Evolutionary conservation across 2,888 invertebrate genomes (phyloP).

Genomic region (Erebia epiphron): DNA sequence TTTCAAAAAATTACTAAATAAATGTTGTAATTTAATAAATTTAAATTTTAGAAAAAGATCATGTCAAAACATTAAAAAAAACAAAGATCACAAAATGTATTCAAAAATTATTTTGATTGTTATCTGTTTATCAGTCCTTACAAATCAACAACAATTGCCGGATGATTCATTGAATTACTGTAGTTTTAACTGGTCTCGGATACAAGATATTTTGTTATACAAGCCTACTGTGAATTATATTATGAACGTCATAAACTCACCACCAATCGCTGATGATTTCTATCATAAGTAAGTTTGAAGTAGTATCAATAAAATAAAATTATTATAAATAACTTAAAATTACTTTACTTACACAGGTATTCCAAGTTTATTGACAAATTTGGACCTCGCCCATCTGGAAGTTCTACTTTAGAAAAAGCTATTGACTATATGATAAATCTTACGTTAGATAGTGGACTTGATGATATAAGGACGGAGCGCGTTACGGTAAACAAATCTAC

Average conservation of each 20-base stretch:
- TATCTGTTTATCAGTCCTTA: neutral
- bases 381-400: constrained; percentile 85
- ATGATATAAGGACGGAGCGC: constrained; percentile 87
- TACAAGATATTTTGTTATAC: constrained; percentile 1
- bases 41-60: neutral
- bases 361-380: constrained; percentile 79
- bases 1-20: too few species aligned
- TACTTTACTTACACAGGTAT: constrained; percentile 55
- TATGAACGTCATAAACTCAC: constrained; percentile 11
- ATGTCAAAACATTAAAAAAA: neutral
- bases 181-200: neutral
- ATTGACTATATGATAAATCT: constrained; percentile 85
- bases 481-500: constrained; percentile 65
- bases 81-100: constrained; percentile 1
- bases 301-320: too few species aligned
- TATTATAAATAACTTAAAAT: neutral
- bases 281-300: constrained; percentile 17
- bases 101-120: neutral
- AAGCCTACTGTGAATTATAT: constrained; percentile 10
- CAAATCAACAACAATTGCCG: neutral
- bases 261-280: constrained; percentile 14
- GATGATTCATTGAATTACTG: constrained; percentile 1
- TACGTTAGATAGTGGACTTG: constrained; percentile 58
- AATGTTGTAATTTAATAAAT: neutral
- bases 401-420: constrained; percentile 84